Conservation (phyloP, 1,140 invertebrate genomes). For the Steinernema feltiae region DNA sequence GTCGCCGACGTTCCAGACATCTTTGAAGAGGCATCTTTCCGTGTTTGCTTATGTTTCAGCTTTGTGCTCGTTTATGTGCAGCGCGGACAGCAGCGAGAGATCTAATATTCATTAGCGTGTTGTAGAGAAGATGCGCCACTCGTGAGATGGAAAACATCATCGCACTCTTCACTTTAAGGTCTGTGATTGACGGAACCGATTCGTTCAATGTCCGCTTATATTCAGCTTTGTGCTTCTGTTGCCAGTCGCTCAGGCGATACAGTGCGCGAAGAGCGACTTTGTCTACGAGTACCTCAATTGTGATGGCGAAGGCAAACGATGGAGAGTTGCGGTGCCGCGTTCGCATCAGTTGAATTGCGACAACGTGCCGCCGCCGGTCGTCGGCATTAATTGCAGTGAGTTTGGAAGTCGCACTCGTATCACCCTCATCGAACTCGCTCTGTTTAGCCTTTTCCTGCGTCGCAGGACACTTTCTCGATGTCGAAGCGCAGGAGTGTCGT, state of each 20-base stretch:
- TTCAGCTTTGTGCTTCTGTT: background rate
- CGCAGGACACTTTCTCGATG: slow-evolving; percentile 49
- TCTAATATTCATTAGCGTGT: too few relatives aligned
- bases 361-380: slow-evolving; percentile 42
- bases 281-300: slow-evolving; percentile 50
- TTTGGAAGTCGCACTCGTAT: slow-evolving; percentile 23
- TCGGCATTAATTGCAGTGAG: slow-evolving; percentile 50
- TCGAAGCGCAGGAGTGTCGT: slow-evolving; percentile 49
- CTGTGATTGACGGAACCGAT: background rate
- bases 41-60: background rate
- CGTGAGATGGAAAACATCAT: too few relatives aligned
- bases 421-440: background rate
- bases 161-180: background rate
- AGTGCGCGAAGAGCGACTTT: slow-evolving; percentile 33
- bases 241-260: background rate
- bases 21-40: background rate
- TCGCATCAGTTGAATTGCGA: slow-evolving; percentile 41
- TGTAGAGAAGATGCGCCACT: too few relatives aligned
- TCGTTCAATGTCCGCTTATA: background rate
- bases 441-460: slow-evolving; percentile 50
- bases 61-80: too few relatives aligned
- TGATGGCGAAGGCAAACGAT: slow-evolving; percentile 45
- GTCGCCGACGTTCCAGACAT: background rate
- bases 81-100: too few relatives aligned
- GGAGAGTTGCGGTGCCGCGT: slow-evolving; percentile 47